phyloP scores from a whole-genome alignment of 2,888 invertebrate species.

The Eustalomyia histrio region DNA sequence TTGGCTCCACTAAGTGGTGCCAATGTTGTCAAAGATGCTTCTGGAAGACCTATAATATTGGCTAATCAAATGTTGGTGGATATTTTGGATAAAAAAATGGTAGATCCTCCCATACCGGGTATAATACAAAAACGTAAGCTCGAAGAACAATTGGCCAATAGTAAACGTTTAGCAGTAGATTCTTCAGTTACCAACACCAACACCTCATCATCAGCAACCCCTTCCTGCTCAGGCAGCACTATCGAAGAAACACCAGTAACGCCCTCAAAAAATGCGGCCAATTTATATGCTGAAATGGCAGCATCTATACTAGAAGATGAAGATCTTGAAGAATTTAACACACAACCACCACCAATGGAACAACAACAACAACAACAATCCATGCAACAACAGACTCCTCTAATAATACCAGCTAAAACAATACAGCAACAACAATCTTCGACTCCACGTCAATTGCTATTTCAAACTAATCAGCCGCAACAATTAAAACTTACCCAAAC shows the following conservation, averaged over 20 bases:
- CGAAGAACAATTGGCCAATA: slow-evolving; percentile 73
- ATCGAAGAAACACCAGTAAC: slow-evolving; percentile 73
- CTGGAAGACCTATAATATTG: slow-evolving; percentile 75
- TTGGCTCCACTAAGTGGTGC: slow-evolving; percentile 78
- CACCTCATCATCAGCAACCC: not conserved
- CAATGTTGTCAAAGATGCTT: slow-evolving; percentile 81
- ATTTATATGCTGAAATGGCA: slow-evolving; percentile 90
- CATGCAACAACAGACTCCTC: slow-evolving; percentile 65
- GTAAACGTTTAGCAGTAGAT: slow-evolving; percentile 80
- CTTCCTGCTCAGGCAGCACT: not conserved
- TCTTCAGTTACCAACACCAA: slow-evolving; percentile 53
- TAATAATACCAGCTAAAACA: slow-evolving; percentile 42
- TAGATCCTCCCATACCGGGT: slow-evolving; percentile 68
- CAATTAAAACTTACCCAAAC: slow-evolving; percentile 69
- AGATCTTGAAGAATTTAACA: slow-evolving; percentile 80
- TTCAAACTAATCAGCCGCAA: slow-evolving; percentile 72
- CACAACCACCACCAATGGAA: slow-evolving; percentile 66
- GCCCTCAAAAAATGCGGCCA: slow-evolving; percentile 89
- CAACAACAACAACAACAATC: slow-evolving; percentile 56
- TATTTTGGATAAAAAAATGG: slow-evolving; percentile 87
- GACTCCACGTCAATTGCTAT: slow-evolving; percentile 75
- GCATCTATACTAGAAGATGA: slow-evolving; percentile 92
- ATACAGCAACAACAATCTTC: slow-evolving; percentile 66
- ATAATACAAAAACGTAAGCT: slow-evolving; percentile 69
- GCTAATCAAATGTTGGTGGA: slow-evolving; percentile 91